phyloP scores from a whole-genome alignment of 2,113 vertebrate species.

The Nicator chloris region DNA sequence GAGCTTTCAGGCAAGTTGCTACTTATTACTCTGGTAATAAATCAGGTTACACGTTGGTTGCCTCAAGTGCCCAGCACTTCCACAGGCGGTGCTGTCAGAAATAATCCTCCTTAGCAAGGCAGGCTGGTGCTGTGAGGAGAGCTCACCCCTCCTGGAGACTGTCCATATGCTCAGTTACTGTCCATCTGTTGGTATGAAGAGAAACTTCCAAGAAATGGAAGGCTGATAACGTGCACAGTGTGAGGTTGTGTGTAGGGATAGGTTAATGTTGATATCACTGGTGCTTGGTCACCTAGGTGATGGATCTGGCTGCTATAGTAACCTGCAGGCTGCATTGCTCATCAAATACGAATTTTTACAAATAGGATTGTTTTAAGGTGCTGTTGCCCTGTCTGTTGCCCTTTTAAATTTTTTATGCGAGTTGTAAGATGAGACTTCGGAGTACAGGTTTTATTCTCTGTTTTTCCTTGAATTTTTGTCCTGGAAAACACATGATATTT shows the following conservation, averaged over 20 bases:
- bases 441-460: background rate
- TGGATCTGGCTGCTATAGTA: slow-evolving; percentile 50
- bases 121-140: background rate
- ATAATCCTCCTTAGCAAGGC: background rate
- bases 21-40: background rate
- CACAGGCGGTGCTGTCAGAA: background rate
- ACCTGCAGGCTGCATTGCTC: slow-evolving; percentile 2
- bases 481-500: background rate
- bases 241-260: background rate
- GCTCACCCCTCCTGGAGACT: background rate
- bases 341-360: background rate
- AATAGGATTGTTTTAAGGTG: background rate
- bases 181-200: background rate
- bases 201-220: background rate
- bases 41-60: background rate
- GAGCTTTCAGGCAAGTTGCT: background rate
- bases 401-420: background rate
- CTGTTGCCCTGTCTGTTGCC: background rate
- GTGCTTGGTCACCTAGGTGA: slow-evolving; percentile 46
- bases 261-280: background rate
- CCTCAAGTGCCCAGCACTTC: background rate
- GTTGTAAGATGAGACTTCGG: background rate
- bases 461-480: background rate
- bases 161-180: background rate
- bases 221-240: background rate